Conservation (phyloP, 1,140 invertebrate genomes). For the Anastrepha ludens region DNA sequence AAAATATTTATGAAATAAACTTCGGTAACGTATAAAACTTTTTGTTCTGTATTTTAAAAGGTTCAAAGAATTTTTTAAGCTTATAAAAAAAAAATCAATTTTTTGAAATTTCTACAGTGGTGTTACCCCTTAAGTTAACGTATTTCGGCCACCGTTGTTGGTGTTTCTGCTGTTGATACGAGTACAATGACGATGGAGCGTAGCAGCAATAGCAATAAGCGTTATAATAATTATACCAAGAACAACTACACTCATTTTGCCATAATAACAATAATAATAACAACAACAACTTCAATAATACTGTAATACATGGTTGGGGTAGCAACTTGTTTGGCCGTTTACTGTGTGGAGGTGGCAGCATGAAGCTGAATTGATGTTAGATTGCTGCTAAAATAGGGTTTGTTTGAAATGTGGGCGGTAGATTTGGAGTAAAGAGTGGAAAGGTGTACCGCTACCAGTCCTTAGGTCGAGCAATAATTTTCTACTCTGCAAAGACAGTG, state of each 20-base stretch:
- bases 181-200: conserved; percentile 38
- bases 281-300: no score
- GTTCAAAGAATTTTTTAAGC: no score
- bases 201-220: conserved; percentile 7
- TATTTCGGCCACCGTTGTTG: background rate
- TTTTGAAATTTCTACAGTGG: no score
- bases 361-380: background rate
- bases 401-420: background rate
- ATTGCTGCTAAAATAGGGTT: background rate
- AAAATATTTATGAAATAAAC: no score
- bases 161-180: background rate
- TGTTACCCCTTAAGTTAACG: no score
- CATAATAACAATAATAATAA: no score
- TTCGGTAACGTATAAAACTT: no score
- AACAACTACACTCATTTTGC: no score
- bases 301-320: no score
- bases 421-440: background rate
- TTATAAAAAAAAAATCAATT: no score
- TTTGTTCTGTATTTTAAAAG: no score
- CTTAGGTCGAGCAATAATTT: background rate
- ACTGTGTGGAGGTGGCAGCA: background rate
- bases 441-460: background rate
- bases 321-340: no score
- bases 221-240: background rate
- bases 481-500: background rate